These are phyloP conservation scores for Periophthalmodon schlosseri DNA, from an alignment of 2,113 vertebrate species.

Conservation along the genomic window DNA sequence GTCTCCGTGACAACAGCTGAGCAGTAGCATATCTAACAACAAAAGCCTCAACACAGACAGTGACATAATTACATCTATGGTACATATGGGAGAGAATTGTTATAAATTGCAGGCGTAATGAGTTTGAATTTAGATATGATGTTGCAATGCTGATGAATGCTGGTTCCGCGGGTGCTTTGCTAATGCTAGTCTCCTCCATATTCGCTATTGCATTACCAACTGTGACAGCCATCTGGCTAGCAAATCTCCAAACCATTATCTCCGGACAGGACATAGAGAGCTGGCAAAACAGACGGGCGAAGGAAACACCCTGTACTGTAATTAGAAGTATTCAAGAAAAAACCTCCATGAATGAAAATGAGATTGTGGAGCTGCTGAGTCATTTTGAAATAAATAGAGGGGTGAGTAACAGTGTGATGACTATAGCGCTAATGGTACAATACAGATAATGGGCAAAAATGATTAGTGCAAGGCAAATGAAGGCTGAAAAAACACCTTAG, in stretches of 20 bases:
- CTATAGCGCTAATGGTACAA: not conserved
- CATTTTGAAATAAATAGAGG: not conserved
- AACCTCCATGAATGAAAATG: not conserved
- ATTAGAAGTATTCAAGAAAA: not conserved
- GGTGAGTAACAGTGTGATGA: not conserved
- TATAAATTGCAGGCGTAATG: not conserved
- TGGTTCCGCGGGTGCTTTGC: constrained; percentile 5
- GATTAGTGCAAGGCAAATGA: no score
- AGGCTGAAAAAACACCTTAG: no score
- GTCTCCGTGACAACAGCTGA: constrained; percentile 7
- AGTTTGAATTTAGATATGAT: not conserved
- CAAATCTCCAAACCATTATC: constrained; percentile 9
- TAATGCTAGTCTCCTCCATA: constrained; percentile 8
- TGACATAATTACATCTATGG: not conserved
- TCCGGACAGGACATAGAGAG: constrained; percentile 11
- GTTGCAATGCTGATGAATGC: constrained; percentile 4
- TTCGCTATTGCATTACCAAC: constrained; percentile 23
- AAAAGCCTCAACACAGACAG: not conserved
- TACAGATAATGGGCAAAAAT: no score
- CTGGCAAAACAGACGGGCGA: constrained; percentile 3
- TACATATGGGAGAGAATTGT: not conserved
- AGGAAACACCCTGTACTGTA: constrained; percentile 4
- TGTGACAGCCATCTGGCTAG: constrained; percentile 24
- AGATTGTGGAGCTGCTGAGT: not conserved
- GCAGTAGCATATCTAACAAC: not conserved